A percentile compares a stretch with the other conserved stretches of the same genome.
These are phyloP conservation scores for Polietes domitor DNA, from an alignment of 2,888 invertebrate species.

Conservation along the genomic window DNA sequence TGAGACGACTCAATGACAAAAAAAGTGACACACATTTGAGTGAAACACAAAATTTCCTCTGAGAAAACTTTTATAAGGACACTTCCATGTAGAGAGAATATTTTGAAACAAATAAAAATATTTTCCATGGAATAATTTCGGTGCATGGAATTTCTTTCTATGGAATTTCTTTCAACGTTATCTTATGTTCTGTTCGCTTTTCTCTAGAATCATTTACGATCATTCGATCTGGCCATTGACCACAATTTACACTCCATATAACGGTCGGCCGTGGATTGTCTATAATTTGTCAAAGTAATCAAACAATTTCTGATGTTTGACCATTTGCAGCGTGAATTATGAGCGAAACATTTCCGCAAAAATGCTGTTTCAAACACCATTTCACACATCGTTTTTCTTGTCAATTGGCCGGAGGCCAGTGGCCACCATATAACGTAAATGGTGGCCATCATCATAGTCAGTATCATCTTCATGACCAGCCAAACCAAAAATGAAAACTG, in stretches of 20 bases:
- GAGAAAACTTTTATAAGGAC: too few relatives aligned
- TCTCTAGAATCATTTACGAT: too few relatives aligned
- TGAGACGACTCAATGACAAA: too few relatives aligned
- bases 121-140: too few relatives aligned
- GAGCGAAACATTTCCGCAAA: constrained; percentile 27
- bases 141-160: too few relatives aligned
- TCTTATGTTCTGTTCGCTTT: too few relatives aligned
- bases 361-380: constrained; percentile 53
- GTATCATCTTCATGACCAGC: background rate
- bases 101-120: too few relatives aligned
- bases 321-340: constrained; percentile 40
- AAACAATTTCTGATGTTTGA: background rate
- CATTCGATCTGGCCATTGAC: background rate
- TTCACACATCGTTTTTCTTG: constrained; percentile 14
- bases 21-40: too few relatives aligned
- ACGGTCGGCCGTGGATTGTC: background rate
- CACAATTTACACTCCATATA: background rate
- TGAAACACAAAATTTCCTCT: too few relatives aligned
- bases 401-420: background rate
- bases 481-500: background rate
- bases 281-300: constrained; percentile 24
- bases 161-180: too few relatives aligned
- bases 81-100: too few relatives aligned
- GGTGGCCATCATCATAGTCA: background rate
- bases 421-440: constrained; percentile 9